Evolutionary conservation across 2,113 vertebrate species (phyloP).

Genomic region (Carassius auratus): DNA sequence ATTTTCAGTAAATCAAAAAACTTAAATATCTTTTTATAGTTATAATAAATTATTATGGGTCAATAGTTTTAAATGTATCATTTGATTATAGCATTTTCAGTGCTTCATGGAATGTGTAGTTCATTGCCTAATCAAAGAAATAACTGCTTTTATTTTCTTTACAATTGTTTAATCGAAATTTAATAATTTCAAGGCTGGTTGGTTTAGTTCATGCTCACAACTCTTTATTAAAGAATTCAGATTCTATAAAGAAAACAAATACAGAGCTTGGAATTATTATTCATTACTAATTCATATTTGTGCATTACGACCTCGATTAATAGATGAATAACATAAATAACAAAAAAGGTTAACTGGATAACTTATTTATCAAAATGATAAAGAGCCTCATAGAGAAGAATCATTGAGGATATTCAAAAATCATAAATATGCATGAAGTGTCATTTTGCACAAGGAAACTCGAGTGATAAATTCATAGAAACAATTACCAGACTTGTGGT

Average conservation of each 20-base stretch:
- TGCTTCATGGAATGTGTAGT: neutral
- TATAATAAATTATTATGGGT: neutral
- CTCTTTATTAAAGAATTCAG: too few relatives aligned
- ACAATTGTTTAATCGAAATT: too few relatives aligned
- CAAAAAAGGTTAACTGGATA: neutral
- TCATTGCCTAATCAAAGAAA: neutral
- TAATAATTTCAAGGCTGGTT: neutral
- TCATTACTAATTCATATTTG: neutral
- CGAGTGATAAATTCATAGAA: neutral
- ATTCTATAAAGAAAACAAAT: neutral
- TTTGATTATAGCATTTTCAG: neutral
- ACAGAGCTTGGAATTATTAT: neutral
- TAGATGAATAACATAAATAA: neutral
- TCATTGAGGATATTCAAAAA: neutral
- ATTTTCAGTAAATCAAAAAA: too few relatives aligned
- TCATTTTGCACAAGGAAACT: neutral
- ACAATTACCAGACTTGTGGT: conserved; percentile 88
- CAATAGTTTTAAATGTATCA: neutral
- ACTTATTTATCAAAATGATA: neutral
- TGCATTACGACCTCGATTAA: neutral
- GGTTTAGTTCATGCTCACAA: neutral
- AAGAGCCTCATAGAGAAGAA: neutral
- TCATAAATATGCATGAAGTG: neutral
- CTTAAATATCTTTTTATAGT: too few relatives aligned
- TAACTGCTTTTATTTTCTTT: too few relatives aligned